These are phyloP conservation scores for Microplitis manilae DNA, from an alignment of 2,888 invertebrate species.

Conservation along the genomic window DNA sequence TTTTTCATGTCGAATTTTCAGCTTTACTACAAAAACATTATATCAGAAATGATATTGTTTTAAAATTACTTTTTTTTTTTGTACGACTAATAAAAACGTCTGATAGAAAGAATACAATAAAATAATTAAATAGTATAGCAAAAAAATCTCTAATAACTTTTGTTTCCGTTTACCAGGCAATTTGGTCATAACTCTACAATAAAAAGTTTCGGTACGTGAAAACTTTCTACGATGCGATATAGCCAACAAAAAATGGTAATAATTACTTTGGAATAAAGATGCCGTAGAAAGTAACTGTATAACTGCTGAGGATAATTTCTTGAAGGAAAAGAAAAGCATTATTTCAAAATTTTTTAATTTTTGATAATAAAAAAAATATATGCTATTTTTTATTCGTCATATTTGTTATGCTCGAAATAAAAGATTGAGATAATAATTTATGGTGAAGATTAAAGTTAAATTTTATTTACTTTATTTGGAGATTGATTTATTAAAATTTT, in stretches of 20 bases:
- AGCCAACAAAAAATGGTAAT: conserved; percentile 38
- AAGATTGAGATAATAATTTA: too few species aligned
- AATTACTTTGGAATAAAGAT: conserved; percentile 63
- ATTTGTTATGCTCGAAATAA: too few species aligned
- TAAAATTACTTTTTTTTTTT: too few species aligned
- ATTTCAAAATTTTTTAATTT: background rate
- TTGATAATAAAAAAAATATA: background rate
- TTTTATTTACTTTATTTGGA: background rate
- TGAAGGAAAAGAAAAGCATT: background rate
- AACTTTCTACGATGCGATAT: conserved; percentile 40
- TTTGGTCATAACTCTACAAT: conserved; percentile 53
- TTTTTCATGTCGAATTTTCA: too few species aligned
- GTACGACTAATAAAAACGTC: conserved; percentile 67
- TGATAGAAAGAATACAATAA: conserved; percentile 37
- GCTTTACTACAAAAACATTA: too few species aligned
- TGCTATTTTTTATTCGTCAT: too few species aligned
- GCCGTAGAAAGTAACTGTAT: conserved; percentile 53
- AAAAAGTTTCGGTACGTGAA: conserved; percentile 54
- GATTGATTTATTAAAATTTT: background rate
- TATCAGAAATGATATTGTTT: too few species aligned
- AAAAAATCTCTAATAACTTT: conserved; percentile 52
- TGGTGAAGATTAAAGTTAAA: too few species aligned
- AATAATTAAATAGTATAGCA: too few species aligned
- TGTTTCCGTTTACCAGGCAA: conserved; percentile 56
- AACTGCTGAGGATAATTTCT: background rate